These are phyloP conservation scores for Enteromius argenteus DNA, from an alignment of 2,797 vertebrate genomes.

Conservation along the genomic window DNA sequence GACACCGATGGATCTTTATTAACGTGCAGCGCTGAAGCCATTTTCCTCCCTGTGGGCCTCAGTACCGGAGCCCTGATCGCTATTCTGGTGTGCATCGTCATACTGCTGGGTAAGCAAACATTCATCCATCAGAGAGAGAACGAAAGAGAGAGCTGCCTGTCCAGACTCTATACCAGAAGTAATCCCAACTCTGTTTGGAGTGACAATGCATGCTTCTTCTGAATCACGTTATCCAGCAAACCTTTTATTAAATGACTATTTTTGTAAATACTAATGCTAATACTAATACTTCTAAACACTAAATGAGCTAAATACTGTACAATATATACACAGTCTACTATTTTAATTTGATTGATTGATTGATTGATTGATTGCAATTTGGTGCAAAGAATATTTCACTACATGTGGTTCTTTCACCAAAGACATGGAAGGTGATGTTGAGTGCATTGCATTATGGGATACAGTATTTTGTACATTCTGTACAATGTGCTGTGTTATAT, in stretches of 20 bases:
- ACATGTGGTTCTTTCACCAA: not conserved
- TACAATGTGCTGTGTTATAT: not conserved
- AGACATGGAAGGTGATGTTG: not conserved
- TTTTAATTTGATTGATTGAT: no score
- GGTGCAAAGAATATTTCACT: not conserved
- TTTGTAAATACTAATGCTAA: not conserved
- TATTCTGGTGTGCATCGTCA: conserved; percentile 93
- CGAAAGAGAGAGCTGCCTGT: not conserved
- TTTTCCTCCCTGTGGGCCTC: conserved; percentile 95
- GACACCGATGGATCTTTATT: conserved; percentile 89
- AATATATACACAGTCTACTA: not conserved
- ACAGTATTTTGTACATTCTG: not conserved
- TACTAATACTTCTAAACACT: not conserved
- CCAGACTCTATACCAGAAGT: not conserved
- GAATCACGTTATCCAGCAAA: not conserved
- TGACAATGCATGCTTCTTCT: not conserved
- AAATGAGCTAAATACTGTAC: not conserved
- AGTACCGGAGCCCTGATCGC: conserved; percentile 96
- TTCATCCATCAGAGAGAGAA: conserved; percentile 4
- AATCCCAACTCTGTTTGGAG: not conserved
- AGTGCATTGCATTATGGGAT: not conserved
- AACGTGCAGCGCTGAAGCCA: conserved; percentile 95
- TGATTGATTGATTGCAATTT: not conserved
- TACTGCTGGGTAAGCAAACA: conserved; percentile 89
- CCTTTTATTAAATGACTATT: not conserved